Percentiles rank a stretch among this genome's conserved stretches.
These are phyloP conservation scores for Gambelia wislizenii DNA, from an alignment of 2,797 vertebrate genomes.

Conservation along the genomic window DNA sequence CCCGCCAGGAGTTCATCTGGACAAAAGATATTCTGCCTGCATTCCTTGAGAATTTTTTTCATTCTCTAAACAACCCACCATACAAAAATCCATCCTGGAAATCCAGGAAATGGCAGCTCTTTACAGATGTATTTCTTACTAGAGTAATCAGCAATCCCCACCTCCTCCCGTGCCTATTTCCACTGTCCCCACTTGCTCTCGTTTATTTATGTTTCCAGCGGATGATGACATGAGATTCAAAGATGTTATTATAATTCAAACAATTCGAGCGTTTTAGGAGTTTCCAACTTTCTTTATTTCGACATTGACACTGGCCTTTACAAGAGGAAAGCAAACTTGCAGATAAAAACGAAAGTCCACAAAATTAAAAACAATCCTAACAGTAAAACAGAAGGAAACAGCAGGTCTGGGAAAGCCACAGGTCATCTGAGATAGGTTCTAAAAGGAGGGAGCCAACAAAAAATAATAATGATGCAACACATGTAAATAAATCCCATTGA, in stretches of 20 bases:
- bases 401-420: rapidly evolving
- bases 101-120: no score
- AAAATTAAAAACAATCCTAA: not conserved
- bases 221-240: no score
- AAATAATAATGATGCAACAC: slow-evolving; percentile 35
- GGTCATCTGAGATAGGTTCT: not conserved
- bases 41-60: no score
- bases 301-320: not conserved
- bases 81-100: not conserved
- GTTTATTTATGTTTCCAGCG: no score
- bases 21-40: no score
- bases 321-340: not conserved
- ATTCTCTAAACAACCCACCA: no score
- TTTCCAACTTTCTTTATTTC: not conserved
- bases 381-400: not conserved
- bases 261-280: not conserved
- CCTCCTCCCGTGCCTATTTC: no score
- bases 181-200: no score
- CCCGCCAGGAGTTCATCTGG: no score
- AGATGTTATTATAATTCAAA: no score
- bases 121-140: no score
- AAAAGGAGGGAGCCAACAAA: not conserved
- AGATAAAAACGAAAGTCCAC: not conserved
- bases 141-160: no score
- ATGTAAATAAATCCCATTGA: rapidly evolving